Evolutionary conservation across 2,797 vertebrate genomes (phyloP), one percentile per base, ranked within the genome.

Genomic region (Xiphophorus birchmanni): DNA sequence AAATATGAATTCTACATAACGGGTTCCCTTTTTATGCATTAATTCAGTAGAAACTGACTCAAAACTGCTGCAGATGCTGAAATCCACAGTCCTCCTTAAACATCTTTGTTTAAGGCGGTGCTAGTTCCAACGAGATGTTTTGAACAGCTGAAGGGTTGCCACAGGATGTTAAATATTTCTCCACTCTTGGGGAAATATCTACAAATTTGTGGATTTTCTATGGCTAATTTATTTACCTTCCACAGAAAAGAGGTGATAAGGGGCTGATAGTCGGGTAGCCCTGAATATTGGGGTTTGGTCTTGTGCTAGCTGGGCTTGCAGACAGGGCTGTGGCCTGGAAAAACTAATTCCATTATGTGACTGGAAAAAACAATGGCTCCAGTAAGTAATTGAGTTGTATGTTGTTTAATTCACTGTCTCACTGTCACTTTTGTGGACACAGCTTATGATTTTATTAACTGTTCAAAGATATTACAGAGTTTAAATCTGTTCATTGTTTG

Each of bases 391-490:
- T 12, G 17, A 71, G 23, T 12, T 45, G 12, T n/a, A 44, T 13
- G 42, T 45, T 13, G 12, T 72, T 42, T 72, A 72, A 45, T 45
- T 72, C 42, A n/a, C 67, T 13, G 10, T 71, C 40, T 7, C 23
- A 29, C 23, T 44, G 69, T 72, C 69, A 45, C 6, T 18, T 75
- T 13, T 29, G 48, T 71, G 15, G 17, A 58, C 42, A 18, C 40
- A 74, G 56, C 18, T 69, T 71, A 54, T 75, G 44, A 82, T 67
- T 73, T 69, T 79, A 6, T 75, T 74, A 32, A 60, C 67, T 84
- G 63, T 77, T 87, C 60, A 18, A 76, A 79, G 44, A 40, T 13
- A 29, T 29, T 50, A 56, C 54, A 75, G 65, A 15, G 63, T 79
- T 72, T 10, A 75, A 37, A 7, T 45, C 48, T 32, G 42, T 40